These are phyloP conservation scores for Megaceryle torquata DNA, from an alignment of 2,113 vertebrate genomes.

Conservation along the genomic window DNA sequence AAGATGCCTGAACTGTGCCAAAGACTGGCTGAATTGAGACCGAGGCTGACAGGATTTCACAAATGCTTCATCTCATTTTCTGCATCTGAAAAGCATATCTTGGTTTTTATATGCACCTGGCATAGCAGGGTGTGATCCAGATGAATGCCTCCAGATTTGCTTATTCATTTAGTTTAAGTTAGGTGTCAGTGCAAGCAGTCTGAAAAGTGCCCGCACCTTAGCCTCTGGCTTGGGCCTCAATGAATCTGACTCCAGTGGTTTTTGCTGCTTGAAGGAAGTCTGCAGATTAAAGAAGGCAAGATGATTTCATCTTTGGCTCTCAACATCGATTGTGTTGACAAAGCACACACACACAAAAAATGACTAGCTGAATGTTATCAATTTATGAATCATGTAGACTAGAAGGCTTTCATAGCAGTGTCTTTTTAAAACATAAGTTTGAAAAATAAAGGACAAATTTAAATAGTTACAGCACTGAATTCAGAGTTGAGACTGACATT, in stretches of 20 bases:
- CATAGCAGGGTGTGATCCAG: background rate
- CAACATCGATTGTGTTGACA: background rate
- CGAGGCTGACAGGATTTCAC: background rate
- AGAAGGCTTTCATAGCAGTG: background rate
- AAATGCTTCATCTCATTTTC: background rate
- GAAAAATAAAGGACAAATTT: background rate
- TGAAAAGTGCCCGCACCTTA: background rate
- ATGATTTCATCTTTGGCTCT: background rate
- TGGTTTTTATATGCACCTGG: background rate
- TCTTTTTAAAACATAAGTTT: background rate
- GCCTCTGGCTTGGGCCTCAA: background rate
- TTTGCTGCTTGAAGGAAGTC: constrained; percentile 7
- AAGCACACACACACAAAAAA: background rate
- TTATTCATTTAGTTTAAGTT: background rate
- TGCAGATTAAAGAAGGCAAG: background rate
- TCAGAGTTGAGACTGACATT: background rate
- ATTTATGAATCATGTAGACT: background rate
- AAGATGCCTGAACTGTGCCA: background rate
- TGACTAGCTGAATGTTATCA: background rate
- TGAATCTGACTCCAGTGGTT: background rate
- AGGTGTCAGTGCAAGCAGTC: background rate
- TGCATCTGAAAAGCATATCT: background rate
- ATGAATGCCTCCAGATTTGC: background rate
- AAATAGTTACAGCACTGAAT: background rate
- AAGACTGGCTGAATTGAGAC: background rate